A percentile compares a stretch with the other conserved stretches of the same genome.
Conservation (phyloP, 1,140 invertebrate species). For the Drosophila bocki region DNA sequence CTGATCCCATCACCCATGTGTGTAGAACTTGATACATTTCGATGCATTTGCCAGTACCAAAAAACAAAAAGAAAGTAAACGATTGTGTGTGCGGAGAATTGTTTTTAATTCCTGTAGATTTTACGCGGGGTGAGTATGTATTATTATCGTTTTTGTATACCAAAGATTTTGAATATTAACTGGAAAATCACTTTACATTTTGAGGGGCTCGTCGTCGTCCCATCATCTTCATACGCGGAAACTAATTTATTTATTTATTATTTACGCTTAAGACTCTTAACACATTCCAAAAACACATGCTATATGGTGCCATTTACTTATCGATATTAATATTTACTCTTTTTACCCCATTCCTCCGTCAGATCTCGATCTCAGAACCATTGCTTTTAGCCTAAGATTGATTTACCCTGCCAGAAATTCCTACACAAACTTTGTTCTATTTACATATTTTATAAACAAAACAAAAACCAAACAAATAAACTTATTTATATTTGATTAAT, state of each 20-base stretch:
- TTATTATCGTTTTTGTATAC: constrained; percentile 59
- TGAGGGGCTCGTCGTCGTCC: constrained; percentile 50
- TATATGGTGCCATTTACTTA: constrained; percentile 74
- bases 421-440: constrained; percentile 46
- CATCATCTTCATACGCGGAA: constrained; percentile 29
- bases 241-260: constrained; percentile 69
- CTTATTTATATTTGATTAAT: constrained; percentile 43
- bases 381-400: constrained; percentile 53
- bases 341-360: constrained; percentile 23
- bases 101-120: constrained; percentile 53
- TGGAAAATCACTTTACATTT: constrained; percentile 38
- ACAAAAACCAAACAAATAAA: constrained; percentile 37
- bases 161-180: constrained; percentile 66
- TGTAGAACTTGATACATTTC: constrained; percentile 47
- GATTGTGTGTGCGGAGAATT: constrained; percentile 40
- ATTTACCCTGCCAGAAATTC: constrained; percentile 40
- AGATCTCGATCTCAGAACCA: constrained; percentile 52
- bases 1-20: constrained; percentile 37
- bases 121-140: constrained; percentile 58
- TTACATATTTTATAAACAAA: constrained; percentile 34
- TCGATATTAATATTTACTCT: constrained; percentile 51
- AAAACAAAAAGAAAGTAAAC: constrained; percentile 18
- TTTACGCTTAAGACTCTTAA: constrained; percentile 57
- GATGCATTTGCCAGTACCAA: constrained; percentile 52
- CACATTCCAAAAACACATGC: constrained; percentile 64